phyloP scores from a whole-genome alignment of 2,888 invertebrate species.

The Drosophila melanocephala region DNA sequence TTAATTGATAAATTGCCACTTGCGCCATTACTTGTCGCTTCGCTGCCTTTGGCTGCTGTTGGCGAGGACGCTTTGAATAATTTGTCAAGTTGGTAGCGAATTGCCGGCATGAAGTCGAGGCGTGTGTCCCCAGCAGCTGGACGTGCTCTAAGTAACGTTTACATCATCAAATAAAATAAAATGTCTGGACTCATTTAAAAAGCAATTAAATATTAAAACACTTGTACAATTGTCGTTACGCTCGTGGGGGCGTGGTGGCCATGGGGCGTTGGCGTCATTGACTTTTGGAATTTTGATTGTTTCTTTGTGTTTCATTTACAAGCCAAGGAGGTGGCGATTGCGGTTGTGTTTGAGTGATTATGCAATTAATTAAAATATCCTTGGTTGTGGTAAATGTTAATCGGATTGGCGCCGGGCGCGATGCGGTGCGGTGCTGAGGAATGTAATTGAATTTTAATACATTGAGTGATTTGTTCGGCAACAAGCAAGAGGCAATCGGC shows the following conservation, averaged over 20 bases:
- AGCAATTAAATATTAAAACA: slow-evolving; percentile 82
- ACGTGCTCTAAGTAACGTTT: slow-evolving; percentile 75
- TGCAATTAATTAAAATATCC: slow-evolving; percentile 77
- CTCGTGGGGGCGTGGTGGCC: neutral
- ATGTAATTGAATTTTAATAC: slow-evolving; percentile 66
- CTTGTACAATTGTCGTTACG: slow-evolving; percentile 68
- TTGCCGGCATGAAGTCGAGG: slow-evolving; percentile 33
- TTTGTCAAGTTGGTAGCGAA: slow-evolving; percentile 67
- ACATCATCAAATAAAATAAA: slow-evolving; percentile 81
- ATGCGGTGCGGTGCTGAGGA: neutral
- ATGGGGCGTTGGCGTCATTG: slow-evolving; percentile 33
- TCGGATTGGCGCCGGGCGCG: slow-evolving; percentile 28
- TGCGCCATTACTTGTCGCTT: slow-evolving; percentile 75
- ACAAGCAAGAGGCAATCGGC: slow-evolving; percentile 1
- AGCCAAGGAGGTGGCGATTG: slow-evolving; percentile 33
- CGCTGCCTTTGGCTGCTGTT: slow-evolving; percentile 22
- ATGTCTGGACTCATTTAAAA: slow-evolving; percentile 80
- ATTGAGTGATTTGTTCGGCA: slow-evolving; percentile 21
- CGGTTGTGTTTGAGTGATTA: slow-evolving; percentile 77
- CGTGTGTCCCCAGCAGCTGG: slow-evolving; percentile 16
- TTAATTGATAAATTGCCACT: slow-evolving; percentile 83
- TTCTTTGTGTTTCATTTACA: slow-evolving; percentile 73
- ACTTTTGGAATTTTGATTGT: slow-evolving; percentile 81
- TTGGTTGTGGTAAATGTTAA: slow-evolving; percentile 61
- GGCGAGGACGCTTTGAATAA: slow-evolving; percentile 73